These are phyloP conservation scores for Diadema setosum DNA, from an alignment of 35 echinoderm and acorn worm species.

Conservation along the genomic window DNA sequence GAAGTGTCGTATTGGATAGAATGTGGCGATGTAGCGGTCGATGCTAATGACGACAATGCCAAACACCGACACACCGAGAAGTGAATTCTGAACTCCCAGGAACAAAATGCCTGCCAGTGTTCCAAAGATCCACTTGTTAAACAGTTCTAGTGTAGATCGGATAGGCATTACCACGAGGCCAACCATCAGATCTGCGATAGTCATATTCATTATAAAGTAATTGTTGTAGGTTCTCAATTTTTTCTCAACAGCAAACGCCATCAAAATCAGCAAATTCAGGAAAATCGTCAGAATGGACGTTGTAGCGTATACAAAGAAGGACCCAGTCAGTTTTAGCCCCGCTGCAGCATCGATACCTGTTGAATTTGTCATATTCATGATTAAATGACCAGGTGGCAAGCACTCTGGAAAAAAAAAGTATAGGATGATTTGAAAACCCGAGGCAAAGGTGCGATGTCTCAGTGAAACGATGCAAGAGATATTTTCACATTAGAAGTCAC, in stretches of 20 bases:
- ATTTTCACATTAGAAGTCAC: too few species aligned
- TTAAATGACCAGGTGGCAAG: too few species aligned
- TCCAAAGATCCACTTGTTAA: background rate
- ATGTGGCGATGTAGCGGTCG: conserved; percentile 39
- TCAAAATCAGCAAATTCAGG: conserved; percentile 7
- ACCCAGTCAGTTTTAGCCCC: too few species aligned
- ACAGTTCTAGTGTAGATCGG: background rate
- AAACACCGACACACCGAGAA: background rate
- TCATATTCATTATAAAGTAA: conserved; percentile 27
- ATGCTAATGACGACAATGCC: conserved; percentile 17
- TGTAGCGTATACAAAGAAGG: too few species aligned
- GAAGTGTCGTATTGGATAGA: conserved; percentile 1
- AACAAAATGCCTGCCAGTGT: background rate
- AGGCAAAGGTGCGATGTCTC: too few species aligned
- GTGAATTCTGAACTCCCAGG: background rate
- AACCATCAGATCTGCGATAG: background rate
- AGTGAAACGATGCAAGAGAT: too few species aligned
- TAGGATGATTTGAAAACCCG: too few species aligned
- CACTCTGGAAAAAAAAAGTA: too few species aligned
- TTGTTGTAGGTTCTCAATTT: conserved; percentile 30
- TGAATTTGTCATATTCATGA: too few species aligned
- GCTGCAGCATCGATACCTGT: too few species aligned
- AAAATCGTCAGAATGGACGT: background rate
- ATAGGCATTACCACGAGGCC: conserved; percentile 27
- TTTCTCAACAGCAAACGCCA: background rate